phyloP scores from a whole-genome alignment of 2,113 vertebrate species.

The Prochilodus magdalenae region DNA sequence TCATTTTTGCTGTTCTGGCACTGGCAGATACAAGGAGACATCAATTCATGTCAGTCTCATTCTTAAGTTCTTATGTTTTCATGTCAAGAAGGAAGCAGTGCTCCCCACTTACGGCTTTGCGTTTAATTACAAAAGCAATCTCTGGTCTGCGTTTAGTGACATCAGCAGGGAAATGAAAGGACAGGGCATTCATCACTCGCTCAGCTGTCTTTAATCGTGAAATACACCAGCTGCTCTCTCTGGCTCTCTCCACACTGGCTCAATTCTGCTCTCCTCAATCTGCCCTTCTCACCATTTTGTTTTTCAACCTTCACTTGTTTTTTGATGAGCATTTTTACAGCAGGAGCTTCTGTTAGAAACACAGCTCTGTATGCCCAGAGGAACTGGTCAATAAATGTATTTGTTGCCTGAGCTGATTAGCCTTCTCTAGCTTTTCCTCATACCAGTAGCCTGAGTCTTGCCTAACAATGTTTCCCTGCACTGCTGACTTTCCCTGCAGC shows the following conservation, averaged over 20 bases:
- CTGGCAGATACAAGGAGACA: not conserved
- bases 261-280: not conserved
- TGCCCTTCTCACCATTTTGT: not conserved
- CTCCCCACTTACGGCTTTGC: conserved; percentile 24
- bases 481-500: conserved; percentile 69
- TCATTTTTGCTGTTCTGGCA: not conserved
- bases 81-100: conserved; percentile 19
- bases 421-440: not conserved
- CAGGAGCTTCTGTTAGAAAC: not conserved
- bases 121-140: conserved; percentile 44
- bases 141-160: conserved; percentile 39
- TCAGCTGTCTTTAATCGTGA: conserved; percentile 15
- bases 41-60: conserved; percentile 3
- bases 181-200: conserved; percentile 37
- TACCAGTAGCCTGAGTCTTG: conserved; percentile 8
- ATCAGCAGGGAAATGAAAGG: conserved; percentile 37
- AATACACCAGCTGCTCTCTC: conserved; percentile 40
- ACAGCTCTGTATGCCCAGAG: not conserved
- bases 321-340: not conserved
- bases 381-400: not conserved
- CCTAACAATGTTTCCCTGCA: conserved; percentile 22
- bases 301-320: not conserved
- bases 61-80: not conserved
- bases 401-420: not conserved
- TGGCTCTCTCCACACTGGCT: not conserved